phyloP scores from a whole-genome alignment of 2,888 invertebrate species.

The Eupithecia vulgata region DNA sequence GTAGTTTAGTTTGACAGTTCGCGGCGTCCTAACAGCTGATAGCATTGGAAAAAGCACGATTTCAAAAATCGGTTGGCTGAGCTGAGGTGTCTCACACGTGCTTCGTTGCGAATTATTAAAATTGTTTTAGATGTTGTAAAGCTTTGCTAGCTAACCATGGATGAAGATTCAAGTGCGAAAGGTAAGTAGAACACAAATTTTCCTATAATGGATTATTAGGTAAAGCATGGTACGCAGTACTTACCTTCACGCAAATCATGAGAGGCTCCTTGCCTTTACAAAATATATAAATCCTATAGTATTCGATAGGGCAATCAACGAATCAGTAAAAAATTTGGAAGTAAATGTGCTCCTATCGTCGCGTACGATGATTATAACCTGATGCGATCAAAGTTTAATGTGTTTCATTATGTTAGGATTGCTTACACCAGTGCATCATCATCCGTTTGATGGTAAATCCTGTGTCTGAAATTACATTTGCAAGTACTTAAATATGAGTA shows the following conservation, averaged over 20 bases:
- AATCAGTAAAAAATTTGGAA: neutral
- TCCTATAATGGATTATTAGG: neutral
- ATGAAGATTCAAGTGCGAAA: slow-evolving; percentile 67
- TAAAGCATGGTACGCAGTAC: slow-evolving; percentile 30
- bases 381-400: neutral
- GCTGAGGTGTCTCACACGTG: slow-evolving; percentile 66
- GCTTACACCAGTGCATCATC: neutral
- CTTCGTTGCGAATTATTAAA: slow-evolving; percentile 45
- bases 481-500: neutral
- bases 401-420: neutral
- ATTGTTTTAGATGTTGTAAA: slow-evolving; percentile 43
- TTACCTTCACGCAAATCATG: slow-evolving; percentile 13
- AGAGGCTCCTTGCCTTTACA: neutral
- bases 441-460: neutral
- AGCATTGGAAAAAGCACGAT: slow-evolving; percentile 59
- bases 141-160: slow-evolving; percentile 59
- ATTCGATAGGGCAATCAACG: neutral
- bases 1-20: slow-evolving; percentile 69
- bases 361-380: neutral
- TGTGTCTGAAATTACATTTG: neutral
- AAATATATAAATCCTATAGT: neutral
- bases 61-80: slow-evolving; percentile 54
- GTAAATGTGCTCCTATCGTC: neutral
- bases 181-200: slow-evolving; percentile 53
- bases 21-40: slow-evolving; percentile 79